Evolutionary conservation across 2,113 vertebrate species (phyloP), one percentile per base, ranked within the genome.

Genomic region (Myanophis thanlyinensis): DNA sequence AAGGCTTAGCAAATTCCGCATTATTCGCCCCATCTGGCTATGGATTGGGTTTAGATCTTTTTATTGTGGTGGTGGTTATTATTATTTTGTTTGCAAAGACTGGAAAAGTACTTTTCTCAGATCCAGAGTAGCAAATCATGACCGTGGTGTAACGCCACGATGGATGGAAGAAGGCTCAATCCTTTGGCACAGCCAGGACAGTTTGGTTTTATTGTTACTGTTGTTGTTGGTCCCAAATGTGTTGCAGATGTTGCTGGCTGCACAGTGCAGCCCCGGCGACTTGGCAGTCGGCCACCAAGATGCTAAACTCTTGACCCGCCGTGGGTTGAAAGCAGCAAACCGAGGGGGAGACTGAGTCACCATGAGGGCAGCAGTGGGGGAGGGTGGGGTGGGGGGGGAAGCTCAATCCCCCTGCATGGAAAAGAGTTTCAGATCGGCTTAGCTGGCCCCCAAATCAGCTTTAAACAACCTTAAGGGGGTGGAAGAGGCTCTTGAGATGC

Each of bases 291-390:
- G 96, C 97, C 96, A 91, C 90, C 96, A 94, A 96, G 95, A 97
- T 97, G 96, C 96, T 97, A 96, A 97, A 97, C 97, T 97, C 97
- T 95, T 98, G 97, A 98, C 97, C 96, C 85, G 93, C 94, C 95
- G 94, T 88, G 95, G 95, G 96, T 96, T 97, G 95, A 96, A 96
- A 96, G 96, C 96, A 96, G 96, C 51, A 0, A 0, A 93, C 87
- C 90, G 95, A 95, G 94, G 0, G 54, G 84, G 92, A 93, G 94
- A 95, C 94, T 96, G 96, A 97, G 97, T 97, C 96, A 96, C 95
- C 93, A 88, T 20, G 89, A 94, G 96, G 96, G 96, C 95, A 96
- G 13, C 91, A 1, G 48, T 11, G 4, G 95, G 96, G 95, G 94
- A n/a, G n/a, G n/a, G n/a, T n/a, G n/a, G n/a, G n/a, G n/a, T n/a